Evolutionary conservation across 2,113 vertebrate species (phyloP), one percentile per base, ranked within the genome.

Genomic region (Morone chrysops): DNA sequence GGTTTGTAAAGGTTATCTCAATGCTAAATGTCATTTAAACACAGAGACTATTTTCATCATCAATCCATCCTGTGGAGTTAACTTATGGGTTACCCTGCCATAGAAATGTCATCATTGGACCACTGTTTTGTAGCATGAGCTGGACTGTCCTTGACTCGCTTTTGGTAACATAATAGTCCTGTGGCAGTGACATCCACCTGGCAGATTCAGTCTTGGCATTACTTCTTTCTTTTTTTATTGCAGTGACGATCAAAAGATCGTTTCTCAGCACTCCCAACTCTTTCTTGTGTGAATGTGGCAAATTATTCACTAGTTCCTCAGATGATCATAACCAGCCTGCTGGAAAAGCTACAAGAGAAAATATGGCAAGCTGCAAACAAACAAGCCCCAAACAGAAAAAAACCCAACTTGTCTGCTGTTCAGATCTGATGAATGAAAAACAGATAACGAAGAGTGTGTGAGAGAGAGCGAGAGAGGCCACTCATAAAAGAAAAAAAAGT

Each of bases 351-450:
- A 77, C 78, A 89, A 85, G 57, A 75, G 74, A 77, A 89, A 86
- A 82, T 65, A 83, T 85, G 83, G 82, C 84, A 79, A 51, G 70
- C 69, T 71, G 61, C 77, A 91, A 87, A 85, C 83, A 87, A 90
- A 85, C 74, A 83, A 81, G 61, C 79, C 69, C 63, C 17, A 8
- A 70, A 51, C 38, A 70, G 70, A 9, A 14, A 76, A 77, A 74
- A 80, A 78, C 8, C 74, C 6, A 59, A 71, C 50, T 51, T 66
- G 77, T 88, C 72, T 85, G 51, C 82, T 78, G 57, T 82, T 87
- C 60, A 73, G 65, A 86, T 90, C 69, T 88, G 80, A 86, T 89
- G 81, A 88, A 90, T 90, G 78, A 76, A 88, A 89, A 92, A 78
- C 82, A 82, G 90, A 93, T 91, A 85, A 85, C 9, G 7, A 79